phyloP scores from a whole-genome alignment of 2,888 invertebrate genomes.

The Tipula unca region DNA sequence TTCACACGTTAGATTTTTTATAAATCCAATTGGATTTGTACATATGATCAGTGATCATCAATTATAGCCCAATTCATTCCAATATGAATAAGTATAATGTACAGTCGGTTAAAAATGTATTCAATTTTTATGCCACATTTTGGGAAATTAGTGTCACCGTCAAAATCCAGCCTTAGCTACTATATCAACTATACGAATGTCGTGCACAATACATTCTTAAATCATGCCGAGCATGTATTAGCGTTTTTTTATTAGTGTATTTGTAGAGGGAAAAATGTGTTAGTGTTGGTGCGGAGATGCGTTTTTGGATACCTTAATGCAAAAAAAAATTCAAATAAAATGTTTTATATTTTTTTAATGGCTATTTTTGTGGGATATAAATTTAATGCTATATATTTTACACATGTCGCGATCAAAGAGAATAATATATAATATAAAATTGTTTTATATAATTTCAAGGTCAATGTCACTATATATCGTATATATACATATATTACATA shows the following conservation, averaged over 20 bases:
- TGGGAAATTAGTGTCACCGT: neutral
- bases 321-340: neutral
- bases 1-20: neutral
- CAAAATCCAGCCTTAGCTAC: neutral
- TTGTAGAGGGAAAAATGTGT: neutral
- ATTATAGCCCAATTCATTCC: neutral
- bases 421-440: neutral
- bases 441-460: neutral
- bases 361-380: neutral
- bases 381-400: neutral
- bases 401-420: neutral
- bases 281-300: neutral
- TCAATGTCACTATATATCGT: neutral
- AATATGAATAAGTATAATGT: neutral
- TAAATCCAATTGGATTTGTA: neutral
- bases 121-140: neutral
- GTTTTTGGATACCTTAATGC: neutral
- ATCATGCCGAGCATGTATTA: neutral
- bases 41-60: neutral
- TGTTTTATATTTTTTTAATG: neutral
- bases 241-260: neutral
- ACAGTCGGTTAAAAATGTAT: neutral
- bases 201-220: neutral
- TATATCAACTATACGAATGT: neutral
- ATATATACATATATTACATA: neutral